Base-by-base conservation (phyloP, 2,113 vertebrate genomes). In the Crypturellus undulatus region DNA sequence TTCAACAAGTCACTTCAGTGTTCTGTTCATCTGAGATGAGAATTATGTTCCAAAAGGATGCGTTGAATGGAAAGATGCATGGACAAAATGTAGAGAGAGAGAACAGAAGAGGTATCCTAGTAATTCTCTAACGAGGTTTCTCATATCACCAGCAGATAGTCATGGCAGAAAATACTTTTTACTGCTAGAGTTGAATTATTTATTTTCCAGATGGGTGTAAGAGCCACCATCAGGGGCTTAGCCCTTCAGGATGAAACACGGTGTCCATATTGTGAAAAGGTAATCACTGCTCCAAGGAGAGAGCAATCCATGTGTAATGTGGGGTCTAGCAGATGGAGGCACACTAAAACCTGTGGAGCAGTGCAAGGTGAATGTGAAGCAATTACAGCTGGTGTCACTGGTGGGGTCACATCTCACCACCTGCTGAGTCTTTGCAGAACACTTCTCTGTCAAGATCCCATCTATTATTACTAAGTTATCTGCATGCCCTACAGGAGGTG, bases 41-140 rank as follows among this genome's bases (percentile, higher is more conserved):
- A 52, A 36, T 12, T 3, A 1, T 26, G 45, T 11, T 79, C 10
- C 36, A 69, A 4, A 2, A 1, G 2, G 38, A 62, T 14, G 5
- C 11, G 6, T 45, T 52, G 59, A 32, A 71, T 38, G 15, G 45
- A 78, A 78, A 67, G 34, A 84, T 14, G 25, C 67, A 49, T 8
- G 21, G 24, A 36, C 43, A 43, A 28, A 71, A n/a, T 58, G 26
- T 32, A 43, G n/a, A 71, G 20, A 79, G 9, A 69, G n/a, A n/a
- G n/a, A 84, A 34, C 16, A 63, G 28, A 45, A 63, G 1, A 54
- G 24, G 3, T 76, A 54, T 65, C 1, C 0, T 0, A 1, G 43
- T 49, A 62, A 9, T 83, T 60, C 45, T 45, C 10, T 45, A 63
- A 59, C 1, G 2, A 79, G 28, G 28, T 49, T 67, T 90, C 64